Percentiles rank a stretch among this genome's conserved stretches.
Evolutionary conservation across 2,888 invertebrate species (phyloP).

Genomic region (Acrocyrtus sp.): DNA sequence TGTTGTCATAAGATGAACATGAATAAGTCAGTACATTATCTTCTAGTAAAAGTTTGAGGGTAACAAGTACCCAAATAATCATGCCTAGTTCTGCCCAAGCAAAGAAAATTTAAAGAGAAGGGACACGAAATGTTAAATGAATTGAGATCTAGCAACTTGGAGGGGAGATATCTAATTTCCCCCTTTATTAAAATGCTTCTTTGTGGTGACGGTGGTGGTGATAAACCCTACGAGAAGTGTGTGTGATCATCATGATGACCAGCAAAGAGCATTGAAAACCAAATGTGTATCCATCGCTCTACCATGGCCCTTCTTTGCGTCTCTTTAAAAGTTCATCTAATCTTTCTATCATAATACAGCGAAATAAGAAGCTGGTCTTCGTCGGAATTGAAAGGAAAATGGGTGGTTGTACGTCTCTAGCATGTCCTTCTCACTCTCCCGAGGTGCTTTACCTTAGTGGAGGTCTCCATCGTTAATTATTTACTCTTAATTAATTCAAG

Average conservation of each 20-base stretch:
- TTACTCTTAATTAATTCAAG: slow-evolving; percentile 58
- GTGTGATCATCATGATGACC: slow-evolving; percentile 41
- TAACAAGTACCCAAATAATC: background rate
- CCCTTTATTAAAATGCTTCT: slow-evolving; percentile 23
- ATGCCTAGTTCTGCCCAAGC: background rate
- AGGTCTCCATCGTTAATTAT: slow-evolving; percentile 52
- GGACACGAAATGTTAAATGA: background rate
- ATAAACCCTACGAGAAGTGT: background rate
- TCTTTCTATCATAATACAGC: background rate
- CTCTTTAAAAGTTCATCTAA: background rate
- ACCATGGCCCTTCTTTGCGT: background rate
- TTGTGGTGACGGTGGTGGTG: slow-evolving; percentile 1
- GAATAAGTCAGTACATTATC: background rate
- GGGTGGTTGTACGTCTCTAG: background rate
- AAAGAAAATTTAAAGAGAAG: background rate
- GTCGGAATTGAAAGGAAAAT: background rate
- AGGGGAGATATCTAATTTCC: background rate
- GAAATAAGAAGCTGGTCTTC: too few relatives aligned
- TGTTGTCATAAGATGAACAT: background rate
- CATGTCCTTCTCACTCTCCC: background rate
- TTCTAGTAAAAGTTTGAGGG: too few relatives aligned
- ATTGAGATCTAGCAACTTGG: background rate
- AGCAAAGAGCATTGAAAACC: too few relatives aligned
- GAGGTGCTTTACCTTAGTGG: slow-evolving; percentile 18
- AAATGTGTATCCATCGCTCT: too few relatives aligned